Evolutionary conservation across 2,888 invertebrate genomes (phyloP).

Genomic region (Linyphia triangularis): DNA sequence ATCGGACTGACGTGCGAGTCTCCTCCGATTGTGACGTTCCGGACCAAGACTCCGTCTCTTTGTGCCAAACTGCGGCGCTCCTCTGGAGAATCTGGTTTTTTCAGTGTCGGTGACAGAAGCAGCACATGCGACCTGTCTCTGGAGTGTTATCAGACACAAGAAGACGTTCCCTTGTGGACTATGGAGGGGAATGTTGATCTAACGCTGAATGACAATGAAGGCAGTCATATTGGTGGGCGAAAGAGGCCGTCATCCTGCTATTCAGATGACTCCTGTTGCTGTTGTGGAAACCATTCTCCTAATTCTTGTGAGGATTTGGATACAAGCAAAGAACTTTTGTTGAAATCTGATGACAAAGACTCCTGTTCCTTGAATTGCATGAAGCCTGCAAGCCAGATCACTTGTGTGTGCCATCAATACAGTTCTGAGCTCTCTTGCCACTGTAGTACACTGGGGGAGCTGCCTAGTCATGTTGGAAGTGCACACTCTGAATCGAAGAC

Average conservation of each 20-base stretch:
- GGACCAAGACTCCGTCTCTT: constrained; percentile 58
- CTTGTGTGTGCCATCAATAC: constrained; percentile 20
- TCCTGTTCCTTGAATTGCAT: neutral
- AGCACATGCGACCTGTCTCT: constrained; percentile 69
- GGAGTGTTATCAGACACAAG: constrained; percentile 50
- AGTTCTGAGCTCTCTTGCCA: neutral
- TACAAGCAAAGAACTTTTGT: constrained; percentile 1
- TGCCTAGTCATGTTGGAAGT: constrained; percentile 46
- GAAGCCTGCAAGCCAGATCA: neutral
- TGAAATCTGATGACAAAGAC: neutral
- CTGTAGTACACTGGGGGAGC: neutral
- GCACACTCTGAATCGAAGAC: constrained; percentile 14
- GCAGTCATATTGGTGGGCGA: constrained; percentile 13
- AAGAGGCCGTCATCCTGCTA: constrained; percentile 71
- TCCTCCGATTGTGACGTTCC: constrained; percentile 4
- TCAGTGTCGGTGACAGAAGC: constrained; percentile 84
- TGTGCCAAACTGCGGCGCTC: constrained; percentile 70
- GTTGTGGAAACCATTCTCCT: constrained; percentile 29
- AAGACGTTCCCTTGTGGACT: constrained; percentile 61
- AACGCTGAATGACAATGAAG: neutral
- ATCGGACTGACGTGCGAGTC: constrained; percentile 13
- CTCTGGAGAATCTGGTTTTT: constrained; percentile 93
- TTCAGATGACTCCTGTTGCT: constrained; percentile 72
- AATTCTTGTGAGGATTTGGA: constrained; percentile 15
- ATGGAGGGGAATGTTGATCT: constrained; percentile 41